A percentile compares a stretch with the other conserved stretches of the same genome.
These are phyloP conservation scores for Alcedo quadribrachys DNA, from an alignment of 2,797 vertebrate genomes.

Conservation along the genomic window DNA sequence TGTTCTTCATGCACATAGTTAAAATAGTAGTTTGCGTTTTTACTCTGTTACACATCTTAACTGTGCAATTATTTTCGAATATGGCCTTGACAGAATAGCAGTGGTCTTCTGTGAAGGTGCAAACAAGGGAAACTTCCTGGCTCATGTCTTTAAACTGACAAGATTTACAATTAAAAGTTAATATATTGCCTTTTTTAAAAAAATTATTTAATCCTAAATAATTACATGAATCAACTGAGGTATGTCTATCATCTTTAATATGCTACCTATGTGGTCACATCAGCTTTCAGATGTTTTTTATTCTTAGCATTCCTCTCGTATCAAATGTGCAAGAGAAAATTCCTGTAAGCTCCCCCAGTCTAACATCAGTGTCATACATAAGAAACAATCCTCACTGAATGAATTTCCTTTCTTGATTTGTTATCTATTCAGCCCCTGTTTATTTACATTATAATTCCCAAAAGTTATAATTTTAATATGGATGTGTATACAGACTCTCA, in stretches of 20 bases:
- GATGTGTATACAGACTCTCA: not conserved
- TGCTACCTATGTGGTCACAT: not conserved
- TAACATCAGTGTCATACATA: not conserved
- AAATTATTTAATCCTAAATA: not conserved
- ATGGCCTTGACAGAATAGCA: not conserved
- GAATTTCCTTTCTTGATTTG: not conserved
- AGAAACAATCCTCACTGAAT: not conserved
- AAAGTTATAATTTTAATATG: accelerated
- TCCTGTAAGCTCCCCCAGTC: not conserved
- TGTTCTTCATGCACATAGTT: not conserved
- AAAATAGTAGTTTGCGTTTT: not conserved
- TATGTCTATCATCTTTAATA: not conserved
- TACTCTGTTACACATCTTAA: not conserved
- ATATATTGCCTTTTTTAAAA: not conserved
- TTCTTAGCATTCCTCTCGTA: not conserved
- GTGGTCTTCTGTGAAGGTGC: not conserved
- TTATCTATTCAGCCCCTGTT: not conserved
- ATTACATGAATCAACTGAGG: not conserved
- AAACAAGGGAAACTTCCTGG: not conserved
- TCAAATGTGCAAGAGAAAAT: not conserved
- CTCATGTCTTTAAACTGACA: not conserved
- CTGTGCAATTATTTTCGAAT: not conserved
- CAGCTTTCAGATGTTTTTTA: not conserved
- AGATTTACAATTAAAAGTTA: not conserved
- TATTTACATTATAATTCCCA: not conserved